phyloP scores from a whole-genome alignment of 2,888 invertebrate genomes.

The Thecophora atra region DNA sequence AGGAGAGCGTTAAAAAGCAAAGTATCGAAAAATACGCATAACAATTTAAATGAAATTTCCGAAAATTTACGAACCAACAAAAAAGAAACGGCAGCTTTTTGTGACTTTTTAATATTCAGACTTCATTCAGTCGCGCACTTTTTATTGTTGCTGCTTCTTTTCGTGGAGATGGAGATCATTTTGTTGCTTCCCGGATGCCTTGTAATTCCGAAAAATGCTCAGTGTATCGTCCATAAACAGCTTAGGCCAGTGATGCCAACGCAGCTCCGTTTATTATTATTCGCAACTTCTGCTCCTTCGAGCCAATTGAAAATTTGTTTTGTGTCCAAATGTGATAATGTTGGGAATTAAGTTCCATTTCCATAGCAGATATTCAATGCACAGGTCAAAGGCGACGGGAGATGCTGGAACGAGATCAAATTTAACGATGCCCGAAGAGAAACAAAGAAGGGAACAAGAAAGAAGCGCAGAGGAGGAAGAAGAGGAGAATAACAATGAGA shows the following conservation, averaged over 20 bases:
- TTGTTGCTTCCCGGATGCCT: background rate
- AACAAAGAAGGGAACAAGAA: background rate
- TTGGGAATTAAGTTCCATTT: constrained; percentile 30
- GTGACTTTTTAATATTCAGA: background rate
- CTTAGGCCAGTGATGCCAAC: constrained; percentile 22
- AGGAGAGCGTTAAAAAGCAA: no score
- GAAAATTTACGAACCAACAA: background rate
- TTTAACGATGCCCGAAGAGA: background rate
- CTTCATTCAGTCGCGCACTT: constrained; percentile 5
- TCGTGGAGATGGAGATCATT: background rate
- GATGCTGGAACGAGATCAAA: no score
- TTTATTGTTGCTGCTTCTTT: background rate
- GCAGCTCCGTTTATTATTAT: constrained; percentile 26
- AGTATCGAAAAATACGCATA: no score
- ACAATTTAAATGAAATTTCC: constrained; percentile 3
- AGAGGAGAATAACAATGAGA: constrained; percentile 1
- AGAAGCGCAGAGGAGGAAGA: background rate
- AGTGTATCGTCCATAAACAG: background rate
- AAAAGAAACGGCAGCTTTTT: background rate
- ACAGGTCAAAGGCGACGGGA: background rate
- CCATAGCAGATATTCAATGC: background rate
- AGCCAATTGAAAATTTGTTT: constrained; percentile 31
- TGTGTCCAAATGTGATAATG: constrained; percentile 36
- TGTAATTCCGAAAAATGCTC: background rate
- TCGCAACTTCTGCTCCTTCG: constrained; percentile 26